A percentile compares a stretch with the other conserved stretches of the same genome.
phyloP scores from a whole-genome alignment of 2,888 invertebrate species.

The Polyommatus iphigenia region DNA sequence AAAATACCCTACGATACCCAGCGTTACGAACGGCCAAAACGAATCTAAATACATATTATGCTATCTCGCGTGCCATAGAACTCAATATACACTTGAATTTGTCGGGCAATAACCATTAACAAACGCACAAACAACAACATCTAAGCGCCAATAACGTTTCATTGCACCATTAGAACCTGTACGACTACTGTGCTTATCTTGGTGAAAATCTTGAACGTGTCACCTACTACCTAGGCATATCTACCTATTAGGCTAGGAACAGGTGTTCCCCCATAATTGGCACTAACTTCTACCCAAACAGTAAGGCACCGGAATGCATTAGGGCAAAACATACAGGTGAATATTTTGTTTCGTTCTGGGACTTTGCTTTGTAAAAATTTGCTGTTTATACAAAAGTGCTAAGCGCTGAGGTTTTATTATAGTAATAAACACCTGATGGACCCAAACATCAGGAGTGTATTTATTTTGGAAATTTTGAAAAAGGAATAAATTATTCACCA shows the following conservation, averaged over 20 bases:
- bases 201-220: neutral
- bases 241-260: neutral
- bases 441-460: too few relatives aligned
- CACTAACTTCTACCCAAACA: neutral
- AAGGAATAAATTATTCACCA: neutral
- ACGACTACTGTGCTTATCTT: constrained; percentile 1
- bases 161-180: constrained; percentile 1
- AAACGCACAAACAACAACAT: neutral
- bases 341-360: too few relatives aligned
- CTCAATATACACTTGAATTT: neutral
- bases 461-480: neutral
- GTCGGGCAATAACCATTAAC: neutral
- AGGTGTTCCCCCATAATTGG: neutral
- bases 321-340: neutral
- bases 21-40: neutral
- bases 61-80: neutral
- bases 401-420: too few relatives aligned
- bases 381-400: too few relatives aligned
- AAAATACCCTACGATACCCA: too few relatives aligned
- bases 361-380: too few relatives aligned
- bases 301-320: too few relatives aligned
- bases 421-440: too few relatives aligned
- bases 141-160: neutral
- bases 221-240: neutral
- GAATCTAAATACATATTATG: neutral